phyloP scores from a whole-genome alignment of 2,797 vertebrate genomes.

The Pseudocheirus occidentalis region DNA sequence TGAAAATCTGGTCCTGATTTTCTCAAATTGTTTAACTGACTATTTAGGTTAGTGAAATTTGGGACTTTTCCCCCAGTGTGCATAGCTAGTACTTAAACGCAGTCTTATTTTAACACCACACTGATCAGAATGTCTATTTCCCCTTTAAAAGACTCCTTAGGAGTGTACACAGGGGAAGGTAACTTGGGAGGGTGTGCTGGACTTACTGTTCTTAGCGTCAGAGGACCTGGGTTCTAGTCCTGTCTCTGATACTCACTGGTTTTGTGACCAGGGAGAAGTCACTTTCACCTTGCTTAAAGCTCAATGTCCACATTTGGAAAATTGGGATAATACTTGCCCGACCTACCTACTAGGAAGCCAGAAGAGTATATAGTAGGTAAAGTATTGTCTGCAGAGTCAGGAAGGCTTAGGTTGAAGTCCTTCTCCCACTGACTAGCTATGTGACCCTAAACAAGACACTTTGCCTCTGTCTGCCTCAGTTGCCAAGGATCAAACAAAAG shows the following conservation, averaged over 20 bases:
- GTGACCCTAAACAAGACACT: neutral
- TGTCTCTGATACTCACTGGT: neutral
- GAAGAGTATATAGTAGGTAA: neutral
- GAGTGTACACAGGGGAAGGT: neutral
- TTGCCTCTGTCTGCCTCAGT: neutral
- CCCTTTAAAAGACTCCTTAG: constrained; percentile 52
- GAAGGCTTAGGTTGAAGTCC: neutral
- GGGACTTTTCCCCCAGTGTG: constrained; percentile 48
- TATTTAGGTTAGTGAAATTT: constrained; percentile 51
- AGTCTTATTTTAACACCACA: constrained; percentile 47
- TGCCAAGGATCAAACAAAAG: neutral
- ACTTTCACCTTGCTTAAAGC: neutral
- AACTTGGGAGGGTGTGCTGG: neutral
- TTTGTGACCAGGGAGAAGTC: neutral
- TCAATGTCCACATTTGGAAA: neutral
- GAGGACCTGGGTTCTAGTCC: neutral
- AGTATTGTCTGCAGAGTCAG: neutral
- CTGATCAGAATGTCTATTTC: constrained; percentile 46
- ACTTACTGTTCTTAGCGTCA: neutral
- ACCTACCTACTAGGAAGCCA: neutral
- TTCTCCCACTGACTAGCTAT: neutral
- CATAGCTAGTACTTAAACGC: constrained; percentile 43
- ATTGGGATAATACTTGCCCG: neutral
- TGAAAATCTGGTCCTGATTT: constrained; percentile 55
- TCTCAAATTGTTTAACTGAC: constrained; percentile 57